These are phyloP conservation scores for Microctonus hyperodae DNA, from an alignment of 2,888 invertebrate species.

Conservation along the genomic window DNA sequence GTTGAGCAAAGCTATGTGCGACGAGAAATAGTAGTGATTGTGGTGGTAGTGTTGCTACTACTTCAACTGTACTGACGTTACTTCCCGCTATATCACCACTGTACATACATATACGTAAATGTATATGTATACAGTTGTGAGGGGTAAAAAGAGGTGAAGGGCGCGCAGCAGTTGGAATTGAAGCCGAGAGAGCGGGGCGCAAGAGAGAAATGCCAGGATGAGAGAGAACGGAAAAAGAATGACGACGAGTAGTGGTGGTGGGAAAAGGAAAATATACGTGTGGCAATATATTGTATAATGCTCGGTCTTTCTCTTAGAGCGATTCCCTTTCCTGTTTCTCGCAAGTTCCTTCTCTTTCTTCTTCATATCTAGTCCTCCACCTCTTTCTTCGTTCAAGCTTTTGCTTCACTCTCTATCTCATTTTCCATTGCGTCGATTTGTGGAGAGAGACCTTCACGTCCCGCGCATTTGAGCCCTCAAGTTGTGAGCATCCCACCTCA, in stretches of 20 bases:
- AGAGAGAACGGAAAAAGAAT: no score
- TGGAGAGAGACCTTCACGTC: slow-evolving; percentile 60
- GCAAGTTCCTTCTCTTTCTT: no score
- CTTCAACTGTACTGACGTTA: slow-evolving; percentile 20
- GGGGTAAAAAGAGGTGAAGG: background rate
- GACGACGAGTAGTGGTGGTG: no score
- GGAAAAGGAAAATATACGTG: no score
- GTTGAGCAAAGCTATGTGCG: slow-evolving; percentile 33
- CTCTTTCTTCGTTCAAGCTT: background rate
- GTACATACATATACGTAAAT: no score
- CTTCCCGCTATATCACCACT: no score
- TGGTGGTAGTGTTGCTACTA: slow-evolving; percentile 53
- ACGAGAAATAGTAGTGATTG: slow-evolving; percentile 20
- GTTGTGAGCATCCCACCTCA: slow-evolving; percentile 36
- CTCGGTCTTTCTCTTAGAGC: no score
- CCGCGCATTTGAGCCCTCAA: slow-evolving; percentile 38
- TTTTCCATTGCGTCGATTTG: no score
- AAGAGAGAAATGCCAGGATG: background rate
- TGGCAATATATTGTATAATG: no score
- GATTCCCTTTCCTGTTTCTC: no score
- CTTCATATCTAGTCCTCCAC: no score
- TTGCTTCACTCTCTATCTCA: background rate
- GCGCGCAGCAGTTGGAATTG: background rate
- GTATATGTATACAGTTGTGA: no score
- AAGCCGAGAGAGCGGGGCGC: background rate